phyloP scores from a whole-genome alignment of 2,797 vertebrate genomes.

The Myotis pilosus region DNA sequence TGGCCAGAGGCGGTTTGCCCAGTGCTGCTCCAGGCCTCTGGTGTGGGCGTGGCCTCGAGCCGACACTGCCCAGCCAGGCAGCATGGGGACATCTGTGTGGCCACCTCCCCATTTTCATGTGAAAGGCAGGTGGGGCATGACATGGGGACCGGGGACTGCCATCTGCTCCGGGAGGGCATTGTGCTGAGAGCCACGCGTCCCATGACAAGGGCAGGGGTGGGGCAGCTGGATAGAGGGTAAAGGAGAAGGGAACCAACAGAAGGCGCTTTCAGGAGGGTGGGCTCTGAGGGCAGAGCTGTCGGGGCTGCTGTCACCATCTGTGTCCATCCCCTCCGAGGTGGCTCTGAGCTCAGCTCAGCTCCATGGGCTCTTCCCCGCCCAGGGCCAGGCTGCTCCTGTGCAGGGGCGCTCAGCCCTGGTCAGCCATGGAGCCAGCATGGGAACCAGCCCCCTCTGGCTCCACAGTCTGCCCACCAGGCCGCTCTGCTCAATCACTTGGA shows the following conservation, averaged over 20 bases:
- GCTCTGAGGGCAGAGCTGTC: background rate
- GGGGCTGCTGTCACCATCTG: background rate
- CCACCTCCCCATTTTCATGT: slow-evolving; percentile 74
- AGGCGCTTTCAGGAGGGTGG: slow-evolving; percentile 18
- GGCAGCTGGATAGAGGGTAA: slow-evolving; percentile 26
- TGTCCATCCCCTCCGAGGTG: accelerated
- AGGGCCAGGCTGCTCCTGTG: accelerated
- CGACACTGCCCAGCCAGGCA: slow-evolving; percentile 12
- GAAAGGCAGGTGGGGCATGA: slow-evolving; percentile 55
- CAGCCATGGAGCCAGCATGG: background rate
- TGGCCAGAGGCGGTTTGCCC: slow-evolving; percentile 32
- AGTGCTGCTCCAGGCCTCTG: background rate
- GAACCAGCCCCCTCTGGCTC: background rate
- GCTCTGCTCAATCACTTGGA: accelerated
- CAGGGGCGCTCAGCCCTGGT: background rate
- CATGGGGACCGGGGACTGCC: slow-evolving; percentile 60
- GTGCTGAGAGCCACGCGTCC: slow-evolving; percentile 58
- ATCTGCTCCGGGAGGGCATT: slow-evolving; percentile 75
- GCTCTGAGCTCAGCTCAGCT: background rate
- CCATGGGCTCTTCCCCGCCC: accelerated
- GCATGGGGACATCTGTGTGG: slow-evolving; percentile 67
- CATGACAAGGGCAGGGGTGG: background rate
- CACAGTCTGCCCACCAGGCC: background rate
- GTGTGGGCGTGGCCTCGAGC: slow-evolving; percentile 46
- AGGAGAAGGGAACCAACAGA: slow-evolving; percentile 57